Conservation (phyloP, 2,797 vertebrate species). For the Cirrhinus mrigala region DNA sequence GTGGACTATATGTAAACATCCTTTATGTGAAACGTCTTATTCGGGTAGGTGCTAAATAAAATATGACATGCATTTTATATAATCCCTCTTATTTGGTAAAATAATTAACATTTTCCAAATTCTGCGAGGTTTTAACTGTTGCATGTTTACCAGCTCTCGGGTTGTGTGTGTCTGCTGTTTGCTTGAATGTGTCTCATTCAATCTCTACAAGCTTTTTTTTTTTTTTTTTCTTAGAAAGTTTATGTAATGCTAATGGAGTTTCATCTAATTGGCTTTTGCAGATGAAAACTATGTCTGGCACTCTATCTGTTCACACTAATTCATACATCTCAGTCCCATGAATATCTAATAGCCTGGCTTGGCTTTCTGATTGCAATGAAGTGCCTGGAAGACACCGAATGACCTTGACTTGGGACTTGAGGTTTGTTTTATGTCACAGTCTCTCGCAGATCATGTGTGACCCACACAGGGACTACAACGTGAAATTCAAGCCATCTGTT, state of each 20-base stretch:
- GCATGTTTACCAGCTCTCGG: not conserved
- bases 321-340: not conserved
- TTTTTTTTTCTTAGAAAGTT: not conserved
- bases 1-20: no score
- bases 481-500: slow-evolving; percentile 40
- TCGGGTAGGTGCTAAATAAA: no score
- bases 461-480: slow-evolving; percentile 26
- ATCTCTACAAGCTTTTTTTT: not conserved
- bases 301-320: slow-evolving; percentile 12
- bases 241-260: not conserved
- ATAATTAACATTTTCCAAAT: no score
- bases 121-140: not conserved
- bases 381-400: not conserved
- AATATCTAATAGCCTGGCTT: slow-evolving; percentile 10
- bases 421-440: slow-evolving; percentile 36
- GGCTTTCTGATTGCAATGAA: slow-evolving; percentile 4
- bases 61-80: no score
- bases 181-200: not conserved
- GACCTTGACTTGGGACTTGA: slow-evolving; percentile 38
- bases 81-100: no score
- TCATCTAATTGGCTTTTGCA: not conserved
- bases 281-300: not conserved
- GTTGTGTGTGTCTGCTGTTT: not conserved
- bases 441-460: slow-evolving; percentile 43
- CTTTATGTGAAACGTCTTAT: no score